Evolutionary conservation across 2,888 invertebrate species (phyloP), one percentile per base, ranked within the genome.

Genomic region (Diploptera punctata): DNA sequence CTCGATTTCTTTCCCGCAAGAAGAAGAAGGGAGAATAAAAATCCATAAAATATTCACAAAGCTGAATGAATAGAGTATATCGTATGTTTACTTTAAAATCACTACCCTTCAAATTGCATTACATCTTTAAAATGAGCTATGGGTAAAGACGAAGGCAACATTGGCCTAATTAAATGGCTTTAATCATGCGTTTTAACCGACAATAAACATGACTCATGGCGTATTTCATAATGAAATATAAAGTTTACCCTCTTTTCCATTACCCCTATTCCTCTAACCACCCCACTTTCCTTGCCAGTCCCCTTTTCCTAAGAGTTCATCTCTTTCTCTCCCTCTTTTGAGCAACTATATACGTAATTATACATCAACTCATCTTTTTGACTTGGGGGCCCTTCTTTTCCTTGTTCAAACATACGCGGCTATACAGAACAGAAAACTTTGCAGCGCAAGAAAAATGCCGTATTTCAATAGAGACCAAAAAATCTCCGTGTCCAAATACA

Each of bases 311-410:
- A n/a, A n/a, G n/a, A n/a, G 26, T 26, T 47, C 26, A 29, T 38
- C 47, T 65, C 21, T 44, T 65, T 65, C 65, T 26, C 24, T 7
- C 47, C 47, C 47, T 47, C 65, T 65, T 44, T 65, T 65, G 44
- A 47, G 47, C 44, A n/a, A 65, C 47, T 47, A 65, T 65, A 65
- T 44, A 65, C 65, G 47, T 65, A 65, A 65, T 65, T 65, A 65
- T 47, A 47, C 10, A 21, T 43, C 65, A 26, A 29, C 65, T 65
- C 65, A 65, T 65, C 65, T 65, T 65, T 65, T 65, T 65, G 65
- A 65, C 65, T 65, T 65, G 24, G 29, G 65, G 65, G 47, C 65
- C 26, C 65, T 65, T 19, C 65, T 47, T 44, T 18, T 16, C 19
- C 38, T 26, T 38, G 65, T 65, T 44, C 65, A 65, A 65, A 65